Percentiles rank a stretch among this genome's conserved stretches.
Conservation (phyloP, 2,888 invertebrate genomes). For the Ceramica pisi region DNA sequence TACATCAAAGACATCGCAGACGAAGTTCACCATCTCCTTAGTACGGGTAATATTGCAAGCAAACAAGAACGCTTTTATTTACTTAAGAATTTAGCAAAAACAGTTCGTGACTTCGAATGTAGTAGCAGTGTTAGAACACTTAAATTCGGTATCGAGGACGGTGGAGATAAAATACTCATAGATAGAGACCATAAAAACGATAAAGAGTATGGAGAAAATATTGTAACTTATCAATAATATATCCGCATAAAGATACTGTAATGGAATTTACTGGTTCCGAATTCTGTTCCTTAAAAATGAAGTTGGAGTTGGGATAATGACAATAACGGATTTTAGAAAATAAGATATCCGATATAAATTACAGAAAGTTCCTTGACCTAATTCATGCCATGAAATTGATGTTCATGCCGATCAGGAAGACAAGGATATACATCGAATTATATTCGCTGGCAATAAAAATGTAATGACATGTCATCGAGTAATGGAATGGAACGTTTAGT, state of each 20-base stretch:
- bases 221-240: conserved; percentile 29
- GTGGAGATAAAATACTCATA: conserved; percentile 25
- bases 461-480: conserved; percentile 14
- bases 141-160: conserved; percentile 47
- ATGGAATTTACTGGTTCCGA: conserved; percentile 25
- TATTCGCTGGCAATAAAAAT: conserved; percentile 35
- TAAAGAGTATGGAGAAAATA: conserved; percentile 34
- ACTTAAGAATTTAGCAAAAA: conserved; percentile 64
- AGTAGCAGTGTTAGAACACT: conserved; percentile 60
- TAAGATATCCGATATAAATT: neutral
- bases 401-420: conserved; percentile 17
- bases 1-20: neutral
- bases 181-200: conserved; percentile 24
- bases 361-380: conserved; percentile 2
- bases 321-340: neutral
- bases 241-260: conserved; percentile 13
- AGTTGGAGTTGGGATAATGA: neutral
- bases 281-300: conserved; percentile 1
- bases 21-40: neutral
- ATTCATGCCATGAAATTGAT: conserved; percentile 15
- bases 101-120: conserved; percentile 69
- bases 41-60: conserved; percentile 22
- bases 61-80: conserved; percentile 64
- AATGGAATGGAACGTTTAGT: neutral
- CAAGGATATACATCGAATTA: conserved; percentile 11